These are phyloP conservation scores for Gallinago undulata DNA, from an alignment of 2,113 vertebrate species.

Conservation along the genomic window DNA sequence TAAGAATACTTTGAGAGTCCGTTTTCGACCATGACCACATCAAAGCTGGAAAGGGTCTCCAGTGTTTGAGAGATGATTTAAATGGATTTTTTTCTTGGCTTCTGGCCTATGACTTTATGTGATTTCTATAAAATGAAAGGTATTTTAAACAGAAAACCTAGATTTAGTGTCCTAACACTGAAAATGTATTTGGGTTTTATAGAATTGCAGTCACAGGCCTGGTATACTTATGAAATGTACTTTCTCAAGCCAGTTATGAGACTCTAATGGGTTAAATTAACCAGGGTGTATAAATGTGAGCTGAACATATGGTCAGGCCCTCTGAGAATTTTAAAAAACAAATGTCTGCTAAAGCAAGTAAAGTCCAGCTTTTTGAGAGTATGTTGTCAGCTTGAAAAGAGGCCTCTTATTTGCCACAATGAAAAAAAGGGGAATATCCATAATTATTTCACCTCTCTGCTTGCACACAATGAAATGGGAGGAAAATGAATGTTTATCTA, in stretches of 20 bases:
- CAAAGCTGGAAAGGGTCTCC: background rate
- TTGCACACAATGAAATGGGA: constrained; percentile 49
- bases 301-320: constrained; percentile 73
- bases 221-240: background rate
- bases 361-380: constrained; percentile 58
- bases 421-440: constrained; percentile 22
- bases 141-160: background rate
- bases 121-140: background rate
- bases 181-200: constrained; percentile 6
- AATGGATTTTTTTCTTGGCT: constrained; percentile 11
- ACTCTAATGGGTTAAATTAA: constrained; percentile 70
- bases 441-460: constrained; percentile 53
- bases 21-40: background rate
- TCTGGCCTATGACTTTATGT: background rate
- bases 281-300: constrained; percentile 52
- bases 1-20: background rate
- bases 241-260: constrained; percentile 40
- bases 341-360: constrained; percentile 71
- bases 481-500: constrained; percentile 46
- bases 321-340: constrained; percentile 67
- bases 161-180: background rate
- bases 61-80: background rate
- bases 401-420: constrained; percentile 30
- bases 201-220: constrained; percentile 40
- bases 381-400: constrained; percentile 63